Base-by-base conservation (phyloP, 2,797 vertebrate species). In the Geotrypetes seraphini region DNA sequence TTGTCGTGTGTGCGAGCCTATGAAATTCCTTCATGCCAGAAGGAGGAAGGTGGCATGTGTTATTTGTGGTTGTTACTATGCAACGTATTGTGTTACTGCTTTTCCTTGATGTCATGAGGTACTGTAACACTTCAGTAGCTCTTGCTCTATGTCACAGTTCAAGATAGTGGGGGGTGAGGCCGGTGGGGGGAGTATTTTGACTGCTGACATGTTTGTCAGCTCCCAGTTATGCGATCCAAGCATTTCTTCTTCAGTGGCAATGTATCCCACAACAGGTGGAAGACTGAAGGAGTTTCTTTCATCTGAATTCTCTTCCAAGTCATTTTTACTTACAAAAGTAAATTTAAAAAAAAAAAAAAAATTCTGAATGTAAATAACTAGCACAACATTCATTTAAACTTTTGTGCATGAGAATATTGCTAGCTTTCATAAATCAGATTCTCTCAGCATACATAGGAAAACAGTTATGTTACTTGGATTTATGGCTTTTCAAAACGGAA, bases 21-120 rank as follows among this genome's bases (percentile, higher is more conserved):
- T 28, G 29, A 37, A 27, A 28, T 36, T 22, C 41, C 33, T 37
- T 32, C 16, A 19, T 38, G 25, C 29, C 29, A 38, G 28, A 33
- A 32, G 19, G n/a, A 17, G 17, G 15, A 33, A 23, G 31, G 24
- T 23, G 24, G 28, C 24, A 33, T 16, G 25, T 20, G 38, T 16
- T 36, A 23, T 25, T 32, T 28, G 16, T 28, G 38, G 29, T 15
- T 24, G 28, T 16, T 18, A 19, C 16, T 22, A 27, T 16, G 16
- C 19, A 28, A 38, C 42, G 34, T 32, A 43, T 45, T 12, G 25
- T 10, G 34, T 45, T 37, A 22, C 20, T 23, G 19, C 24, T 24
- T 45, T 33, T 31, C 20, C 34, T 19, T 24, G 10, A 13, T 43
- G 35, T 26, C 40, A 23, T 40, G 14, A 23, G 9, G 8, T 32